These are phyloP conservation scores for Elachura formosa DNA, from an alignment of 2,113 vertebrate genomes.

Conservation along the genomic window DNA sequence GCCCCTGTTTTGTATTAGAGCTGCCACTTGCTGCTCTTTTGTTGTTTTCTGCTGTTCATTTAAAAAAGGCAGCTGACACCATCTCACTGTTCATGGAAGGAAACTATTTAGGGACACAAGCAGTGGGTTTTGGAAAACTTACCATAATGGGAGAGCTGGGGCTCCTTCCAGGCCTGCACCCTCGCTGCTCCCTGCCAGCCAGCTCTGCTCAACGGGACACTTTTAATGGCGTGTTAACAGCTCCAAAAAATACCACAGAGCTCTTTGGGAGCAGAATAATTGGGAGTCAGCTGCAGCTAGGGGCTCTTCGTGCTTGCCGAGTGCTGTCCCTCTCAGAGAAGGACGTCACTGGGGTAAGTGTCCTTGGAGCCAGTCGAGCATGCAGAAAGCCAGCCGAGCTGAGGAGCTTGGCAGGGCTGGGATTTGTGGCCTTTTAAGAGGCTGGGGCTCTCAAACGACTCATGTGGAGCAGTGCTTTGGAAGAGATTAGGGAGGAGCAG, in stretches of 20 bases:
- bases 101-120: slow-evolving; percentile 37
- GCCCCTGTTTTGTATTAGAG: not conserved
- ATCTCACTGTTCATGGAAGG: not conserved
- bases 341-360: not conserved
- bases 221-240: not conserved
- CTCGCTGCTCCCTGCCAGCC: not conserved
- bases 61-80: slow-evolving; percentile 5
- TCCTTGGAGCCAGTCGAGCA: not conserved
- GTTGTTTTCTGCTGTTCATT: not conserved
- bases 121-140: slow-evolving; percentile 27
- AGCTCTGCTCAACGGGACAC: not conserved
- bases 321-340: not conserved
- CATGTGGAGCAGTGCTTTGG: not conserved
- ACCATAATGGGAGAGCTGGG: not conserved
- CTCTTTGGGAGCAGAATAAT: not conserved
- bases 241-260: not conserved
- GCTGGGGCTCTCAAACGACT: not conserved
- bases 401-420: not conserved
- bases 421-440: not conserved
- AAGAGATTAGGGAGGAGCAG: not conserved
- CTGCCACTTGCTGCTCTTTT: not conserved
- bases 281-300: not conserved
- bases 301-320: not conserved
- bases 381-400: not conserved
- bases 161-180: not conserved